Evolutionary conservation across 2,113 vertebrate species (phyloP).

Genomic region (Leucoraja erinaceus): DNA sequence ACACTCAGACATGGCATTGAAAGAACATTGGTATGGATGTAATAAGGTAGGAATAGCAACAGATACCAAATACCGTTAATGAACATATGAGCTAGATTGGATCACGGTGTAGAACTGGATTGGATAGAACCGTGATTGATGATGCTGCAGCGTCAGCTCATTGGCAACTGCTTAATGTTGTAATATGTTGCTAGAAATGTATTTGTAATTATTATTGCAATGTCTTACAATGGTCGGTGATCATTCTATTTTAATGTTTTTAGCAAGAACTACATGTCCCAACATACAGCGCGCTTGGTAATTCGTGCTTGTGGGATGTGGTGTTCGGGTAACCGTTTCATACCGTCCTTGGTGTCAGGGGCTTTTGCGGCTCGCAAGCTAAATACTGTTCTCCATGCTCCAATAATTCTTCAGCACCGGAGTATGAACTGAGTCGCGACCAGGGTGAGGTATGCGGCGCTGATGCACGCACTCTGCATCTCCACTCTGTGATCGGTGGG

Average conservation of each 20-base stretch:
- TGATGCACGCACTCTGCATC: slow-evolving; percentile 27
- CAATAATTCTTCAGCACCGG: slow-evolving; percentile 15
- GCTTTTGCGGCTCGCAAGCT: not conserved
- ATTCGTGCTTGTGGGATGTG: not conserved
- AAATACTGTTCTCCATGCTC: not conserved
- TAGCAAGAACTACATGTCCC: not conserved
- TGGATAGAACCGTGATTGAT: not conserved
- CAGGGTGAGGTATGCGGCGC: slow-evolving; percentile 18
- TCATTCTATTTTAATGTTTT: not conserved
- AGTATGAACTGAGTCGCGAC: not conserved
- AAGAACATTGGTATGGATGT: not conserved
- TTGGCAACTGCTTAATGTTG: not conserved
- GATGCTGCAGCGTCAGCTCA: too few species aligned
- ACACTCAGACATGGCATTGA: not conserved
- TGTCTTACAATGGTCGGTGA: not conserved
- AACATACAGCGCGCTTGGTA: slow-evolving; percentile 6
- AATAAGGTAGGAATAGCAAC: not conserved
- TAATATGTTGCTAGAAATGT: not conserved
- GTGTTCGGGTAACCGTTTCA: not conserved
- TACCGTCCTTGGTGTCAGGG: not conserved
- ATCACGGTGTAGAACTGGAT: not conserved
- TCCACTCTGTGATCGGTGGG: not conserved
- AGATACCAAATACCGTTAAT: not conserved
- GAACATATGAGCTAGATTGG: not conserved
- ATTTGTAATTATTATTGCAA: not conserved